A percentile compares a stretch with the other conserved stretches of the same genome.
These are phyloP conservation scores for Characodon lateralis DNA, from an alignment of 2,797 vertebrate species.

Conservation along the genomic window DNA sequence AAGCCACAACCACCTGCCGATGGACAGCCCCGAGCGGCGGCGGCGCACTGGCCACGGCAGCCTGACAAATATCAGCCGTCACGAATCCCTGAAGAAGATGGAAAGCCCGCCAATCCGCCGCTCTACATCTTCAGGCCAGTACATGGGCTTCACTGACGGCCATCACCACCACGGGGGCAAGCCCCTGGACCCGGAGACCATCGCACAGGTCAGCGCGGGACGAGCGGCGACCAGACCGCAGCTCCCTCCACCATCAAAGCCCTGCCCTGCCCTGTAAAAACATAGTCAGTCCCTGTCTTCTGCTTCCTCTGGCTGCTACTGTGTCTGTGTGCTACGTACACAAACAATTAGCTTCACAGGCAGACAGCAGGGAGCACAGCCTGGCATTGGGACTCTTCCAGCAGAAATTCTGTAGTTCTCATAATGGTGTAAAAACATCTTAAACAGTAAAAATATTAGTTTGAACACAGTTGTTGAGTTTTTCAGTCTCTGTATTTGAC, in stretches of 20 bases:
- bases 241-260: slow-evolving; percentile 80
- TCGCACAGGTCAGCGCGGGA: slow-evolving; percentile 94
- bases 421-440: background rate
- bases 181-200: slow-evolving; percentile 95
- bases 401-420: background rate
- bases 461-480: slow-evolving; percentile 6
- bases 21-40: slow-evolving; percentile 91
- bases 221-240: slow-evolving; percentile 76
- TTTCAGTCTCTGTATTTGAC: slow-evolving; percentile 12
- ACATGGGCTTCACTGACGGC: slow-evolving; percentile 87
- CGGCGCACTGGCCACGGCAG: slow-evolving; percentile 90
- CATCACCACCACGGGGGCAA: slow-evolving; percentile 87
- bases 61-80: slow-evolving; percentile 93
- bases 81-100: slow-evolving; percentile 93
- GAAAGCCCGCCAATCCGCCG: slow-evolving; percentile 96
- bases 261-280: slow-evolving; percentile 82
- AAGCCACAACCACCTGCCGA: slow-evolving; percentile 82
- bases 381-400: slow-evolving; percentile 29
- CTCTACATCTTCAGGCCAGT: slow-evolving; percentile 96
- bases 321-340: slow-evolving; percentile 66
- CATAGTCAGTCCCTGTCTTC: slow-evolving; percentile 77
- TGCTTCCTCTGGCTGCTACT: slow-evolving; percentile 78
- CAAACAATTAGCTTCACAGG: slow-evolving; percentile 61
- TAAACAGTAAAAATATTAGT: background rate
- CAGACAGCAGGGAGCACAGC: slow-evolving; percentile 64